Conservation (phyloP, 2,797 vertebrate genomes). For the Periparus ater region DNA sequence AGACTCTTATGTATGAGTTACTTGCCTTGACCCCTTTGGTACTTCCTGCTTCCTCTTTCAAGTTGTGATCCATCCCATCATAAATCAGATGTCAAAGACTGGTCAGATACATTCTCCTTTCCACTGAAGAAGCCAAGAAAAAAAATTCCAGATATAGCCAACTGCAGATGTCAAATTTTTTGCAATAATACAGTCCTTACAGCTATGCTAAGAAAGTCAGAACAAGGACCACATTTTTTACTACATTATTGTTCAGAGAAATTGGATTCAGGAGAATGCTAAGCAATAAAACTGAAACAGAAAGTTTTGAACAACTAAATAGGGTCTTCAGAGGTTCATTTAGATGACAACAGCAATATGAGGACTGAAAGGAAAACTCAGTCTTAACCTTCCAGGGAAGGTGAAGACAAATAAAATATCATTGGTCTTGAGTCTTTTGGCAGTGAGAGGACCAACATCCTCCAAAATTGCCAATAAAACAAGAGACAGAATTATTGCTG, state of each 20-base stretch:
- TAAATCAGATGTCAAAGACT: not conserved
- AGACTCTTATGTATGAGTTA: accelerated
- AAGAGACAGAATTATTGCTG: not conserved
- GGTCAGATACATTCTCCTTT: not conserved
- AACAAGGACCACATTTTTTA: not conserved
- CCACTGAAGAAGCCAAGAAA: not conserved
- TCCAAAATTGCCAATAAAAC: not conserved
- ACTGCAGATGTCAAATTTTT: not conserved
- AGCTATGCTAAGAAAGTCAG: not conserved
- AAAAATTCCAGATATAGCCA: not conserved
- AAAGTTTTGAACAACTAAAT: not conserved
- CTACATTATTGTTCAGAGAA: not conserved
- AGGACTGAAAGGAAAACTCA: not conserved
- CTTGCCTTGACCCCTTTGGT: not conserved
- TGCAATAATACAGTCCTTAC: not conserved
- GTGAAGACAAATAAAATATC: not conserved
- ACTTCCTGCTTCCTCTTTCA: not conserved
- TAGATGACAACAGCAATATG: not conserved
- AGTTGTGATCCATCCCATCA: not conserved
- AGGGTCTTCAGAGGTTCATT: not conserved
- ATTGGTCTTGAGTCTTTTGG: not conserved
- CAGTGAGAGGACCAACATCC: not conserved
- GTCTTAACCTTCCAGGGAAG: not conserved
- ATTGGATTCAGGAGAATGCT: not conserved
- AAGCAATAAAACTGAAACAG: not conserved